A percentile compares a stretch with the other conserved stretches of the same genome.
Evolutionary conservation across 1,140 invertebrate genomes (phyloP).

Genomic region (Cyphomyrmex costatus): DNA sequence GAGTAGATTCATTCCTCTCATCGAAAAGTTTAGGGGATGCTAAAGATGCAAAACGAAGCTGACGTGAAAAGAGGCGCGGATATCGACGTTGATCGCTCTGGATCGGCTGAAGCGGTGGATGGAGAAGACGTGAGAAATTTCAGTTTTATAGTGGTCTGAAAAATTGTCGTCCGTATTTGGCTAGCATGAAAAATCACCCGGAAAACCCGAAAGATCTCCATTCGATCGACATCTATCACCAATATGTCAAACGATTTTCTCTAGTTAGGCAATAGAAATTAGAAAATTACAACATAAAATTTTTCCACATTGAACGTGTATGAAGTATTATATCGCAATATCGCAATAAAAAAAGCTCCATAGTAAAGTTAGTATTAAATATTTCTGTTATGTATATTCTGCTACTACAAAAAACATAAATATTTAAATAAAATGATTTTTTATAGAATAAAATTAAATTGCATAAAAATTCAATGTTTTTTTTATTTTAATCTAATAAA

Average conservation of each 20-base stretch:
- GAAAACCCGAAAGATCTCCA: slow-evolving; percentile 69
- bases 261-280: slow-evolving; percentile 16
- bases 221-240: slow-evolving; percentile 58
- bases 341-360: neutral
- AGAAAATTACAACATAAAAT: neutral
- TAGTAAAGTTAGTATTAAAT: neutral
- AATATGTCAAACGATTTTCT: slow-evolving; percentile 3
- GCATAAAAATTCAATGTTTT: slow-evolving; percentile 13
- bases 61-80: slow-evolving; percentile 63
- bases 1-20: slow-evolving; percentile 45
- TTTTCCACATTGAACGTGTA: neutral
- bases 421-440: neutral
- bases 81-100: slow-evolving; percentile 45
- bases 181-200: slow-evolving; percentile 80
- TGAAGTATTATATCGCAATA: neutral
- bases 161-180: slow-evolving; percentile 78
- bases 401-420: neutral
- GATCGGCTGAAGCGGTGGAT: slow-evolving; percentile 29
- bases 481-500: slow-evolving; percentile 5
- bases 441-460: neutral
- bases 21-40: slow-evolving; percentile 52
- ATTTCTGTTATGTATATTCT: neutral
- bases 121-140: slow-evolving; percentile 80
- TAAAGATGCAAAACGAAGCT: slow-evolving; percentile 57
- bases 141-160: slow-evolving; percentile 80